phyloP scores from a whole-genome alignment of 2,113 vertebrate genomes.

The Heptranchias perlo region DNA sequence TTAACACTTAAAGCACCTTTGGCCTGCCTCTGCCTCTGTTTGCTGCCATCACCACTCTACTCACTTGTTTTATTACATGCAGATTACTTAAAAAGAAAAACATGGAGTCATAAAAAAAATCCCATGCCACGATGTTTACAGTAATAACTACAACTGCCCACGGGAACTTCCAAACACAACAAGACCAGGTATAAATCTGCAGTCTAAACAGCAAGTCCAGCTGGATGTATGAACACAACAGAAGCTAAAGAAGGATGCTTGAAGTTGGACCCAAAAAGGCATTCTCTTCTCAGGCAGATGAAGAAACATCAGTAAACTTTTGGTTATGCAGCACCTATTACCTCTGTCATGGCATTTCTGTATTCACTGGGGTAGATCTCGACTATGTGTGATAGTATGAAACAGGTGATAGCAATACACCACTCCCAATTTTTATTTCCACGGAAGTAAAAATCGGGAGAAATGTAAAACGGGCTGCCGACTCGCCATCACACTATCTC shows the following conservation, averaged over 20 bases:
- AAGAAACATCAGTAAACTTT: neutral
- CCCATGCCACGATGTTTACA: too few relatives aligned
- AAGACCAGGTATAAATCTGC: neutral
- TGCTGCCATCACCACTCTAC: neutral
- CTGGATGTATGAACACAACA: neutral
- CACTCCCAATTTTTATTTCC: too few relatives aligned
- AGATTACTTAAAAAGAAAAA: neutral
- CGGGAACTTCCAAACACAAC: neutral
- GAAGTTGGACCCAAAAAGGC: neutral
- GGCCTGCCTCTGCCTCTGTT: neutral
- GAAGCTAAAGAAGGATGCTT: neutral
- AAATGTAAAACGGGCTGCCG: too few relatives aligned
- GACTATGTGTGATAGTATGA: neutral
- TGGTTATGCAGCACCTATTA: neutral
- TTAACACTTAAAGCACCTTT: neutral
- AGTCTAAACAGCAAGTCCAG: neutral
- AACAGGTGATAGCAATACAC: neutral
- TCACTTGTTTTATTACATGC: neutral
- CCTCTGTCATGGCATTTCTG: neutral
- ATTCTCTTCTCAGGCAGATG: neutral
- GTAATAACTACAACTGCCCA: neutral
- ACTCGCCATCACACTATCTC: too few relatives aligned
- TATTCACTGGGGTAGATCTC: neutral
- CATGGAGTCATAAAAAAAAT: neutral
- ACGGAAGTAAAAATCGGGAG: too few relatives aligned